Evolutionary conservation across 92 coral and sea anemone species (phyloP).

Genomic region (Zoanthus sociatus): DNA sequence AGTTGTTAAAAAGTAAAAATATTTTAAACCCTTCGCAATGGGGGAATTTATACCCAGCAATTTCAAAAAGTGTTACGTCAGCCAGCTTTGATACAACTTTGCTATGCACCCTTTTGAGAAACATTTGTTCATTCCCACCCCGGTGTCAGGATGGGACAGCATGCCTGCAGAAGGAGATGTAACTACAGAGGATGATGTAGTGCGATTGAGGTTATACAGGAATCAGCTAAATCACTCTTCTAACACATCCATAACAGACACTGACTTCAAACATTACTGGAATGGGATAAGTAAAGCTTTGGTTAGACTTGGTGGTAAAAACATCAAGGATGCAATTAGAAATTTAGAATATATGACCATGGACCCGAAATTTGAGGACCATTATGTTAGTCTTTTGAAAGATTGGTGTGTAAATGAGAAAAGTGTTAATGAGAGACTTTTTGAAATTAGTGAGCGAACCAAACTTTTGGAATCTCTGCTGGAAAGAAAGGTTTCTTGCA

Average conservation of each 20-base stretch:
- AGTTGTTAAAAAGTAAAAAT: conserved; percentile 17
- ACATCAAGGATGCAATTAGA: conserved; percentile 5
- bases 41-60: conserved; percentile 59
- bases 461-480: background rate
- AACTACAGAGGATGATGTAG: conserved; percentile 51
- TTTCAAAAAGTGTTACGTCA: conserved; percentile 43
- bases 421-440: conserved; percentile 13
- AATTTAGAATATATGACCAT: conserved; percentile 34
- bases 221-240: conserved; percentile 46
- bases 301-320: conserved; percentile 55
- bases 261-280: conserved; percentile 49
- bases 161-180: conserved; percentile 40
- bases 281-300: conserved; percentile 43
- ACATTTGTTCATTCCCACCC: conserved; percentile 49
- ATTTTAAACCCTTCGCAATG: conserved; percentile 61
- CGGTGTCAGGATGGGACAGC: conserved; percentile 55
- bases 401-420: conserved; percentile 39
- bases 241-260: conserved; percentile 39
- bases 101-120: conserved; percentile 48
- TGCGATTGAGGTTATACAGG: conserved; percentile 46
- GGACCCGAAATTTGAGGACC: conserved; percentile 51
- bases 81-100: conserved; percentile 58
- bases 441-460: background rate
- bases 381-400: conserved; percentile 21
- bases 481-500: background rate